These are phyloP conservation scores for Blomia tropicalis DNA, from an alignment of 2,888 invertebrate genomes.

Conservation along the genomic window DNA sequence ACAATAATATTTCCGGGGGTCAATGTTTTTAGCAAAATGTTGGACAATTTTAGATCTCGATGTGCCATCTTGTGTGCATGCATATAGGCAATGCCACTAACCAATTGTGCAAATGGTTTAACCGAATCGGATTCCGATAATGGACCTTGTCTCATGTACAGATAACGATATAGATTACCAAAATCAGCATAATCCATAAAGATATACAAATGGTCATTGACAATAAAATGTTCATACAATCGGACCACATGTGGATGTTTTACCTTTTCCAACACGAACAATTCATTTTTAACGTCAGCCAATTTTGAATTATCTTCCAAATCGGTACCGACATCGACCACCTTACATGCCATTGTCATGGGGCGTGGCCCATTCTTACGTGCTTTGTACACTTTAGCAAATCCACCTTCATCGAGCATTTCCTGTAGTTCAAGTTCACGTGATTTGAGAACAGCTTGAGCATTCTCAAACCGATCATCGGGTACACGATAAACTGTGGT, in stretches of 20 bases:
- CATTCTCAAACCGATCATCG: background rate
- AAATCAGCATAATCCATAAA: background rate
- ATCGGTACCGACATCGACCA: background rate
- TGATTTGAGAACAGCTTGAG: background rate
- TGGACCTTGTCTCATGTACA: background rate
- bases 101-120: background rate
- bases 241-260: background rate
- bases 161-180: background rate
- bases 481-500: background rate
- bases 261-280: background rate
- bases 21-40: background rate
- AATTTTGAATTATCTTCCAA: background rate
- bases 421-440: background rate
- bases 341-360: background rate
- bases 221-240: background rate
- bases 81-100: background rate
- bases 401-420: background rate
- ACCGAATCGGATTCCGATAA: background rate
- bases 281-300: background rate
- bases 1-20: background rate
- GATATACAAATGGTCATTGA: background rate
- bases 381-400: slow-evolving; percentile 1
- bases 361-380: background rate
- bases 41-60: background rate
- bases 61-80: background rate